Evolutionary conservation across 2,888 invertebrate species (phyloP).

Genomic region (Phaonia tiefii): DNA sequence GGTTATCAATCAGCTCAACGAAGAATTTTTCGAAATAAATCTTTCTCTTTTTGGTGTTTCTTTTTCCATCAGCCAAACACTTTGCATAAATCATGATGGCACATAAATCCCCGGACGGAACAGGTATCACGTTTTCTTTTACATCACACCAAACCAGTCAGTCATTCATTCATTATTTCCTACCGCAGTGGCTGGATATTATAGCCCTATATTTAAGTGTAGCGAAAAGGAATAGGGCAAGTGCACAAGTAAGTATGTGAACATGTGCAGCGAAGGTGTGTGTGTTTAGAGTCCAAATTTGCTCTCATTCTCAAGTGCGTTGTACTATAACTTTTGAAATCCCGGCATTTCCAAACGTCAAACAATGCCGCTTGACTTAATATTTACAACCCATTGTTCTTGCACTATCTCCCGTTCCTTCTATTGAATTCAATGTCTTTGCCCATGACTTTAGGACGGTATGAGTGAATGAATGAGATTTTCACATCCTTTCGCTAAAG

Average conservation of each 20-base stretch:
- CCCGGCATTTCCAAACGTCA: constrained; percentile 44
- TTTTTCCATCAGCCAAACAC: constrained; percentile 14
- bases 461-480: constrained; percentile 45
- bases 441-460: constrained; percentile 26
- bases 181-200: constrained; percentile 35
- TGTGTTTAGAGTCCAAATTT: not conserved
- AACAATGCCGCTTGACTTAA: constrained; percentile 48
- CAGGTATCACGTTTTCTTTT: constrained; percentile 65
- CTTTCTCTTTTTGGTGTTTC: constrained; percentile 52
- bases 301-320: constrained; percentile 50
- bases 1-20: constrained; percentile 60
- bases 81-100: constrained; percentile 51
- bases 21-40: constrained; percentile 58
- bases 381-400: constrained; percentile 55
- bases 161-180: constrained; percentile 42
- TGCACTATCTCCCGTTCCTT: not conserved
- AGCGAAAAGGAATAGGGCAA: constrained; percentile 42
- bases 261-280: constrained; percentile 16
- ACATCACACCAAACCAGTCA: constrained; percentile 29
- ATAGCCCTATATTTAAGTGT: constrained; percentile 50
- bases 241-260: not conserved
- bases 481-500: constrained; percentile 61
- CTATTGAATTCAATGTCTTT: too few species aligned
- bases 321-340: constrained; percentile 12
- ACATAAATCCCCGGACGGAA: constrained; percentile 55